A percentile compares a stretch with the other conserved stretches of the same genome.
Conservation (phyloP, 2,113 vertebrate species). For the Xiphophorus hellerii region DNA sequence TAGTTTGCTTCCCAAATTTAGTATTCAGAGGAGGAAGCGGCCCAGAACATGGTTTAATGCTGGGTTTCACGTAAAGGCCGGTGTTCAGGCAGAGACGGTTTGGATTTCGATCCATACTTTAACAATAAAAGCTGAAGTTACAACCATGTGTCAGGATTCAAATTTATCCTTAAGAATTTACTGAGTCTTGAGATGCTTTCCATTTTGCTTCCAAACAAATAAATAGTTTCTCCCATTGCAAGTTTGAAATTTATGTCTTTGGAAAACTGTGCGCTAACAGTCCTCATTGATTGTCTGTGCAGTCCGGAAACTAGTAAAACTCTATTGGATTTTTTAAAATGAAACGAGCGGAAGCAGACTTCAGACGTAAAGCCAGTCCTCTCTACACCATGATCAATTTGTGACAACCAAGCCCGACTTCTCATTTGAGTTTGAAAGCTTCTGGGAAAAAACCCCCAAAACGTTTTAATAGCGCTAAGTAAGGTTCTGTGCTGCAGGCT, state of each 20-base stretch:
- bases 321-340: conserved; percentile 14
- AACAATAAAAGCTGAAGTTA: too few species aligned
- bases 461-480: conserved; percentile 14
- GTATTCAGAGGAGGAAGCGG: too few species aligned
- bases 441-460: neutral
- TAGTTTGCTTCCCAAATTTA: neutral
- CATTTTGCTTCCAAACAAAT: too few species aligned
- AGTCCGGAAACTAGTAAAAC: conserved; percentile 27
- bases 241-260: too few species aligned
- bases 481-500: conserved; percentile 18
- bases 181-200: too few species aligned
- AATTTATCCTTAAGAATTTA: too few species aligned
- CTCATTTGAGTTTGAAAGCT: conserved; percentile 27
- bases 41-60: too few species aligned
- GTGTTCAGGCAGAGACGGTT: too few species aligned
- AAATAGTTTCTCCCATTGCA: too few species aligned
- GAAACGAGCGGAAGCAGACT: conserved; percentile 22
- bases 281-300: conserved; percentile 5
- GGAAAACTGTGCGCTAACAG: neutral
- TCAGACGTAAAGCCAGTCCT: conserved; percentile 32
- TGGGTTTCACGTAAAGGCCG: too few species aligned
- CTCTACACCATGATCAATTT: conserved; percentile 42
- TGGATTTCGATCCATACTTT: too few species aligned
- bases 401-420: conserved; percentile 20
- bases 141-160: too few species aligned